Base-by-base conservation (phyloP, 2,888 invertebrate genomes). In the Zygothrica quintamaculata region DNA sequence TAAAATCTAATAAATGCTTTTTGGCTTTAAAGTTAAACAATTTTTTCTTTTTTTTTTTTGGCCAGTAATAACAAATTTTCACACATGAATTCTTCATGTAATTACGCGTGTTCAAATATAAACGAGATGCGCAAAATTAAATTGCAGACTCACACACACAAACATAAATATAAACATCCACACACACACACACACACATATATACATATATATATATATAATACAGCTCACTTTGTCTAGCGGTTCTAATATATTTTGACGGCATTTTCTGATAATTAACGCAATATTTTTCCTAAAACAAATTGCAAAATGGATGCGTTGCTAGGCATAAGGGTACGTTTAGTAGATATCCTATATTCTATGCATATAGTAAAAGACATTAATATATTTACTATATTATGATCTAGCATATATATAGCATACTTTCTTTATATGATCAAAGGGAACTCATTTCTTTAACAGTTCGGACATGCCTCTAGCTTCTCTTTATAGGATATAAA, bases 11-110 rank as follows among this genome's bases (percentile, higher is more conserved):
- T 58, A 55, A 57, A 57, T 44, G 15, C 37, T 29, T 46, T 8
- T 46, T 8, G 6, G 15, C 36, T 18, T 61, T 40, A 34, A 53
- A 58, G 52, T 43, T 42, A 9, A 31, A 50, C 44, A 67, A 18
- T 46, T 56, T n/a, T n/a, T n/a, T n/a, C n/a, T n/a, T n/a, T n/a
- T n/a, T n/a, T n/a, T n/a, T n/a, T n/a, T 55, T 39, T 12, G 13
- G 29, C 34, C 25, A 62, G 40, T 48, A 62, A 57, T 34, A 47
- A 56, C 33, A 48, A 48, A 59, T 68, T 75, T 68, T 53, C 60
- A 62, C 77, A 67, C 70, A 72, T 81, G 85, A 78, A 78, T 77
- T 67, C 68, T 72, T 74, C 47, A 82, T 74, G 78, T 82, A 76
- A 87, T 85, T 84, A 78, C 68, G 87, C 68, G 65, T 69, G 62